Evolutionary conservation across 2,797 vertebrate genomes (phyloP), one percentile per base, ranked within the genome.

Genomic region (Lophius americanus): DNA sequence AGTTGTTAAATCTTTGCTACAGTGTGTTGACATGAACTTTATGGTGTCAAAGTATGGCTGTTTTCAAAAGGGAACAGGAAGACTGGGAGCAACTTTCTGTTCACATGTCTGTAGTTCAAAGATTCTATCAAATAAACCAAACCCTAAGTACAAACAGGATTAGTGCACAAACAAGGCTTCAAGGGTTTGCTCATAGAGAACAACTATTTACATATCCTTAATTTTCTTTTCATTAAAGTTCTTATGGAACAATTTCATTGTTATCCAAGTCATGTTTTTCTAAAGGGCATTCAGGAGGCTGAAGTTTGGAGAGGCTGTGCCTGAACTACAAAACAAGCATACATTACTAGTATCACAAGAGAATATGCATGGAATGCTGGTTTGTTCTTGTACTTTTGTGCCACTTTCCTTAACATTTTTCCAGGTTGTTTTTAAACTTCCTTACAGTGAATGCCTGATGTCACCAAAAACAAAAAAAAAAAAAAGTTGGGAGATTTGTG

Each of bases 121-220:
- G 51, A 43, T 70, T 10, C 33, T 51, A 55, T 62, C 71, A n/a
- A 42, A 13, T 59, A 63, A 76, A 78, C 50, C 54, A 63, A 70
- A 65, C 50, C 52, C 9, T 67, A 12, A 53, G 44, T 70, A 78
- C 67, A 78, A 64, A 79, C 46, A 60, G 56, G 42, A 75, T 72
- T 61, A 79, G 67, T 39, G 14, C 59, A 65, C 36, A 63, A 75
- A 53, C 77, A 79, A 85, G 70, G 75, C 77, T 69, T 87, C 72
- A n/a, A 70, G 62, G 63, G 49, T 77, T 41, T 46, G 50, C 69
- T 84, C 23, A 68, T 37, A 38, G 51, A 64, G 42, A 84, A 73
- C 51, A 65, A 69, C 37, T 86, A 90, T 89, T 87, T 91, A 89
- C 83, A 89, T 39, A 60, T 78, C 81, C 78, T 77, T 83, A 70